Base-by-base conservation (phyloP, 64 coral and sea anemone genomes). In the Dendronephthya gigantea region DNA sequence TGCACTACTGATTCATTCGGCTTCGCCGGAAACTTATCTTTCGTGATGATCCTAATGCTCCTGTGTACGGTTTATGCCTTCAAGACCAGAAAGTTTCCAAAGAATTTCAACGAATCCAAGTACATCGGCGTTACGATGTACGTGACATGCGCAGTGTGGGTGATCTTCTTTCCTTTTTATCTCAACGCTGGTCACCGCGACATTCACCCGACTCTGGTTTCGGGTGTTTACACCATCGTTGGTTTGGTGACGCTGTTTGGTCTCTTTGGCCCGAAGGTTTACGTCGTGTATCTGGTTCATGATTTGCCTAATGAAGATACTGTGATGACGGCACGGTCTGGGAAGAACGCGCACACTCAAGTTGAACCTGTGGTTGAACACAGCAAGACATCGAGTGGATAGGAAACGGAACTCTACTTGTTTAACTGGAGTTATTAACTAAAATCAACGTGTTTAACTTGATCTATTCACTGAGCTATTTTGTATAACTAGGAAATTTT, bases 101-200 rank as follows among this genome's bases (percentile, higher is more conserved):
- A 84, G 51, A 90, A 90, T 70, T 90, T 85, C 47, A 90, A 90
- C 88, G 88, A 90, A 49, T 40, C 82, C 62, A 90, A 90, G 59
- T 90, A 85, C 68, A 90, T 90, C 40, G 88, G 83, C 15, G 49
- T 90, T 16, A 79, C 88, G 25, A 49, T 84, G 30, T 90, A 90
- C 31, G 16, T 90, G 31, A 85, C 83, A 8, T 90, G 88, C 12
- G 84, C 88, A 29, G 83, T 90, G 23, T 90, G 88, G 88, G 55
- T 85, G 0, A 76, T 74, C 32, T 56, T 82, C 33, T 90, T 90
- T 34, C 88, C 88, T 0, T 85, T 35, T 23, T 90, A 90, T 43
- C 14, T 90, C 58, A 90, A 90, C 43, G 37, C 29, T 1, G 48
- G 50, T 12, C 36, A 90, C 68, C 85, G 72, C 8, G 13, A 15